Conservation (phyloP, 2,113 vertebrate genomes). For the Symphodus melops region DNA sequence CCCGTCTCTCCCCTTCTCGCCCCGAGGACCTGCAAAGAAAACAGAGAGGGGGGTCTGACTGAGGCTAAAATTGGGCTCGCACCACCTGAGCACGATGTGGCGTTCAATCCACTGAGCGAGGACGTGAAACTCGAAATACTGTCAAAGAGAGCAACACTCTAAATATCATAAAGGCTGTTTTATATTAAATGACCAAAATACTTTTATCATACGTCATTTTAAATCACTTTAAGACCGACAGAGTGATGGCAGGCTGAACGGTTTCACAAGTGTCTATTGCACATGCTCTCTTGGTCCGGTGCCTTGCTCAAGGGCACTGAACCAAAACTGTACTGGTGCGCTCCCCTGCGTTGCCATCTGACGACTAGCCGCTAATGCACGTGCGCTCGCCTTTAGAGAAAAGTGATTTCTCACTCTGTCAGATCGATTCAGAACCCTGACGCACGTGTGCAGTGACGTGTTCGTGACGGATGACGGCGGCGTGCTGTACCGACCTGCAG, state of each 20-base stretch:
- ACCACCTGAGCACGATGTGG: conserved; percentile 15
- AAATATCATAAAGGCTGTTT: not conserved
- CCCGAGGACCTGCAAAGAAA: conserved; percentile 80
- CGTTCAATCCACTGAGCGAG: not conserved
- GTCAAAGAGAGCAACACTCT: not conserved
- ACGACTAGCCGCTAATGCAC: too few relatives aligned
- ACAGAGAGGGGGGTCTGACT: too few relatives aligned
- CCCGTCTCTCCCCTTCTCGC: conserved; percentile 82
- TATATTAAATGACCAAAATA: conserved; percentile 4
- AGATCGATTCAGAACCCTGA: conserved; percentile 33
- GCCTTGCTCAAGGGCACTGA: too few relatives aligned
- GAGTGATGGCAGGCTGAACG: not conserved
- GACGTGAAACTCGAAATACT: not conserved
- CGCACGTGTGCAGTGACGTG: conserved; percentile 13
- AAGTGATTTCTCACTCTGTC: conserved; percentile 45
- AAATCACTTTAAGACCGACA: not conserved
- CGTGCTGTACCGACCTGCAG: conserved; percentile 75
- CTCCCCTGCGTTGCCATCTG: too few relatives aligned
- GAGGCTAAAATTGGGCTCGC: not conserved
- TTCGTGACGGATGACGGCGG: too few relatives aligned
- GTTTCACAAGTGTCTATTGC: not conserved
- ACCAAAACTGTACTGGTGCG: too few relatives aligned
- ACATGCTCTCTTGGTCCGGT: too few relatives aligned
- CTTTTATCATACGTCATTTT: not conserved
- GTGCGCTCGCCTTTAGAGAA: too few relatives aligned